Base-by-base conservation (phyloP, 2,797 vertebrate genomes). In the Eurystomus glaucurus region DNA sequence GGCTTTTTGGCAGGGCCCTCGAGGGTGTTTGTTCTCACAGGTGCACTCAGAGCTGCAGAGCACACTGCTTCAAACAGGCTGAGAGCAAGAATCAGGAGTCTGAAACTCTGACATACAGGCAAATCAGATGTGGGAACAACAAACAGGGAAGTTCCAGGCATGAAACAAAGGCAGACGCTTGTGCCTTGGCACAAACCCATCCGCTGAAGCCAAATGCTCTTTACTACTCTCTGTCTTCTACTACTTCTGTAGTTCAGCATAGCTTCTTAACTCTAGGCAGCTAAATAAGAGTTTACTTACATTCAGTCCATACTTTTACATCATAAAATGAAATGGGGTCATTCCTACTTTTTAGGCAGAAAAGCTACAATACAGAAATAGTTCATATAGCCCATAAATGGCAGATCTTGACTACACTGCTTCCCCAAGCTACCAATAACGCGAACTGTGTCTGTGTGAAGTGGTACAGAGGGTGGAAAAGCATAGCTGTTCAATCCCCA, bases 121-220 rank as follows among this genome's bases (percentile, higher is more conserved):
- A 55, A 48, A 80, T 39, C 46, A 20, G 21, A 51, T 2, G 1
- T 10, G 25, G 23, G 6, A 93, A 80, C 14, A 62, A 33, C 8
- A 50, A 14, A 5, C 3, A 1, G 17, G 25, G 6, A 72, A 69
- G 50, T 19, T 76, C 28, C 68, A 65, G 50, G 64, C 23, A 45
- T 8, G 35, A 62, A 55, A 69, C 0, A 0, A 52, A 61, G 5
- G 7, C 14, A 33, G 6, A 21, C 1, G 58, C 22, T 70, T 83
- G 21, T 45, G 79, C 1, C 3, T n/a, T 33, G 37, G 13, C 54
- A 68, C 26, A 91, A 58, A 61, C 21, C 10, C 5, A 2, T 3
- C 3, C 10, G 6, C 11, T 66, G 60, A 85, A 85, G 29, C n/a
- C 54, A 48, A 29, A 82, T 6, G 35, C 16, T 51, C 12, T 75